Percentiles rank a stretch among this genome's conserved stretches.
Evolutionary conservation across 2,113 vertebrate genomes (phyloP).

Genomic region (Calidris pugnax): DNA sequence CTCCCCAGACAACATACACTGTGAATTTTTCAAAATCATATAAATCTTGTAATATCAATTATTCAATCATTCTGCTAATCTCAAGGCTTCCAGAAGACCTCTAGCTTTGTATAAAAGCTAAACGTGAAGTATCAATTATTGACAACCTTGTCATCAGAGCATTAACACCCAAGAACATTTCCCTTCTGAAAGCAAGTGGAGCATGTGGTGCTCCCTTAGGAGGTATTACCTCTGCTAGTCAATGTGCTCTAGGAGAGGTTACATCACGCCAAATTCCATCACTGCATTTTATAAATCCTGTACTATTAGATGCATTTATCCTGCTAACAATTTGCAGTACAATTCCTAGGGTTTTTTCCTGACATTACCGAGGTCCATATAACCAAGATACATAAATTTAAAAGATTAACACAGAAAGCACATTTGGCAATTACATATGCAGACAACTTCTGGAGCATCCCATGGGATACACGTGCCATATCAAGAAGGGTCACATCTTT

Average conservation of each 20-base stretch:
- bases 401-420: background rate
- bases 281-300: background rate
- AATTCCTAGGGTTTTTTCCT: background rate
- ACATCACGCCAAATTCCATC: background rate
- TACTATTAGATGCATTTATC: background rate
- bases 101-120: background rate
- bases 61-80: slow-evolving; percentile 47
- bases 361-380: background rate
- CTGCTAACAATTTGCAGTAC: background rate
- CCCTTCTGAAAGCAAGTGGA: background rate
- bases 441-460: background rate
- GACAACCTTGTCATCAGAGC: slow-evolving; percentile 13
- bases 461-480: fast-evolving
- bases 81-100: slow-evolving; percentile 14
- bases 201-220: background rate
- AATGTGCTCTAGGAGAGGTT: background rate
- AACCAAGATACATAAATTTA: background rate
- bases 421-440: background rate
- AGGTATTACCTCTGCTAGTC: background rate
- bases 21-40: slow-evolving; percentile 22
- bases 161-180: background rate
- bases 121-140: background rate
- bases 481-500: background rate
- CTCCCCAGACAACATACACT: background rate
- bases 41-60: slow-evolving; percentile 26